phyloP scores from a whole-genome alignment of 2,888 invertebrate species.

The Lithodes maja region DNA sequence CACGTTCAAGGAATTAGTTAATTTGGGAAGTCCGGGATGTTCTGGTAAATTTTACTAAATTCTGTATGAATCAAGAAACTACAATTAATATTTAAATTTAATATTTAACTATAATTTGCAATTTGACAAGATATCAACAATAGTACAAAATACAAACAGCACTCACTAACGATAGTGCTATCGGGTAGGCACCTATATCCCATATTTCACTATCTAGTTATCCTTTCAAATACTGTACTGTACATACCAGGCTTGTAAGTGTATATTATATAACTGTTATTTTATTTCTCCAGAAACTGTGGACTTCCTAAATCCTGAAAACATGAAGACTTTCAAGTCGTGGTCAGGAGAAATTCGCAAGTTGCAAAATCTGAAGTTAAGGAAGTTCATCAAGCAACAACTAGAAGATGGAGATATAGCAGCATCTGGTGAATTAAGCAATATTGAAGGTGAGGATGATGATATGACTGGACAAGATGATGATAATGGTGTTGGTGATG shows the following conservation, averaged over 20 bases:
- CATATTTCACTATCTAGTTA: too few species aligned
- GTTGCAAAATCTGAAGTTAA: constrained; percentile 48
- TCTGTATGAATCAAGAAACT: too few species aligned
- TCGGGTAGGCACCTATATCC: too few species aligned
- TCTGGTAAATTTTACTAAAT: too few species aligned
- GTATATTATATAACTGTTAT: neutral
- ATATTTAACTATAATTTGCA: too few species aligned
- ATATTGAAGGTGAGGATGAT: neutral
- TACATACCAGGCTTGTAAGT: neutral
- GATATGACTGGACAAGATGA: neutral
- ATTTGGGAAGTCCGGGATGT: too few species aligned
- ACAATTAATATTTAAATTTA: too few species aligned
- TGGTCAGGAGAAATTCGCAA: constrained; percentile 55
- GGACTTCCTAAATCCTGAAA: constrained; percentile 37
- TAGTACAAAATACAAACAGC: too few species aligned
- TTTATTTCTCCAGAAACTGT: constrained; percentile 44
- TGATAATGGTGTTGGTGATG: neutral
- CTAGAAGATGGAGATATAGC: neutral
- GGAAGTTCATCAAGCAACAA: constrained; percentile 41
- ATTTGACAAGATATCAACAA: too few species aligned
- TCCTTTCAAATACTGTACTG: neutral
- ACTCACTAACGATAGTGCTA: too few species aligned
- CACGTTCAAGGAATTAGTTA: too few species aligned
- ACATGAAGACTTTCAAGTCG: constrained; percentile 43
- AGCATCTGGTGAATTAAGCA: neutral